phyloP scores from a whole-genome alignment of 2,797 vertebrate genomes.

The Thaleichthys pacificus region DNA sequence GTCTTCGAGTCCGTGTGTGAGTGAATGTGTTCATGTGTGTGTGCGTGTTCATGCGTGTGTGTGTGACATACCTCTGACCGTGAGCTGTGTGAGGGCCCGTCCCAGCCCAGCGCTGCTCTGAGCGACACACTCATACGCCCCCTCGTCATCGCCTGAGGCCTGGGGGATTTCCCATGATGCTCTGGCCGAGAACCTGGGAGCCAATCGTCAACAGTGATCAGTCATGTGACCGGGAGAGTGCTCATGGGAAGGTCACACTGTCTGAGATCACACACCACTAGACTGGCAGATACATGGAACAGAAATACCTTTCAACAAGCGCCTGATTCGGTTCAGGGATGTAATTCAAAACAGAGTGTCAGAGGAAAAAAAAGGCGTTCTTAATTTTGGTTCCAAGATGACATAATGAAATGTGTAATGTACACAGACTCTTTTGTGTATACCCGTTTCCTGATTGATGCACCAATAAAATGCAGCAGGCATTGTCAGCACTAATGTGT shows the following conservation, averaged over 20 bases:
- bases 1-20: neutral
- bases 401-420: constrained; percentile 56
- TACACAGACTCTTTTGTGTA: constrained; percentile 47
- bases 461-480: constrained; percentile 45
- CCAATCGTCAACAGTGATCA: constrained; percentile 45
- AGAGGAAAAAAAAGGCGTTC: constrained; percentile 36
- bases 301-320: constrained; percentile 45
- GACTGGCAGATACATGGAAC: constrained; percentile 10
- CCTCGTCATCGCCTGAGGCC: constrained; percentile 80
- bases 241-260: constrained; percentile 28
- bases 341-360: constrained; percentile 61
- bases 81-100: constrained; percentile 73
- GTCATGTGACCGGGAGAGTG: constrained; percentile 3
- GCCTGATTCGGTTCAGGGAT: constrained; percentile 44
- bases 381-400: constrained; percentile 49
- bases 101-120: constrained; percentile 81
- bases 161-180: constrained; percentile 86
- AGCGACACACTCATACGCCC: constrained; percentile 83
- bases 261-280: constrained; percentile 40
- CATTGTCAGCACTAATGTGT: constrained; percentile 44
- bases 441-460: constrained; percentile 50
- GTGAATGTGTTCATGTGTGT: constrained; percentile 1
- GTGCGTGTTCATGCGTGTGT: neutral
- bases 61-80: constrained; percentile 79
- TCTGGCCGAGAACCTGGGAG: constrained; percentile 74